Evolutionary conservation across 2,888 invertebrate genomes (phyloP).

Genomic region (Trachelus tabidus): DNA sequence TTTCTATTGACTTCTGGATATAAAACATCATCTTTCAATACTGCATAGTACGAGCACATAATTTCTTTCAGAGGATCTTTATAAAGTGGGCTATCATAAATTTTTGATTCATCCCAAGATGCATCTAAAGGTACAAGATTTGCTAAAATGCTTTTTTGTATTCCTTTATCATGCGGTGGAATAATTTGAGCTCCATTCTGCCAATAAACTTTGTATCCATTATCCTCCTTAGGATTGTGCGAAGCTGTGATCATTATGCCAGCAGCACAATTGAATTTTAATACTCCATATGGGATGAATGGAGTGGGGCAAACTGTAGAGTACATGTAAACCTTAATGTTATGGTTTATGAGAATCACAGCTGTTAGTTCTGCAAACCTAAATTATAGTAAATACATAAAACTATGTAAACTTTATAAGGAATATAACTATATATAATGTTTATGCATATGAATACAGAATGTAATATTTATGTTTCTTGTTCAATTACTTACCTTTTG

Average conservation of each 20-base stretch:
- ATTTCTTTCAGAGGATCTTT: slow-evolving; percentile 79
- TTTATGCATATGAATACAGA: background rate
- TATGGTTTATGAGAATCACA: slow-evolving; percentile 80
- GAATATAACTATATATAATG: background rate
- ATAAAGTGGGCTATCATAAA: slow-evolving; percentile 71
- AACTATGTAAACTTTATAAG: no score
- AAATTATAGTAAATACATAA: slow-evolving; percentile 25
- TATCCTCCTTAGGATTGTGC: slow-evolving; percentile 95
- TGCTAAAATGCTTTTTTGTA: slow-evolving; percentile 81
- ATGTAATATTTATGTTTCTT: slow-evolving; percentile 15
- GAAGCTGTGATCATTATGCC: slow-evolving; percentile 97
- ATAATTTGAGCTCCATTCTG: slow-evolving; percentile 95
- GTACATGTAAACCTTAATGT: slow-evolving; percentile 85
- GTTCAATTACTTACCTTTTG: slow-evolving; percentile 72
- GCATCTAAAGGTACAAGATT: slow-evolving; percentile 81
- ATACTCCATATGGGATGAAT: slow-evolving; percentile 89
- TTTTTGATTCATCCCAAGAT: slow-evolving; percentile 80
- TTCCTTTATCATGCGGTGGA: slow-evolving; percentile 88
- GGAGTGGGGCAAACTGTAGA: slow-evolving; percentile 90
- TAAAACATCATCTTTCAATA: slow-evolving; percentile 70
- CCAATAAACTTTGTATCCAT: slow-evolving; percentile 99
- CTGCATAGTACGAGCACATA: slow-evolving; percentile 74
- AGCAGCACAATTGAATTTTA: slow-evolving; percentile 78
- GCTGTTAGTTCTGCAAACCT: slow-evolving; percentile 93
- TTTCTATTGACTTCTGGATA: slow-evolving; percentile 70